These are phyloP conservation scores for Sphaeramia orbicularis DNA, from an alignment of 2,797 vertebrate genomes.

Conservation along the genomic window DNA sequence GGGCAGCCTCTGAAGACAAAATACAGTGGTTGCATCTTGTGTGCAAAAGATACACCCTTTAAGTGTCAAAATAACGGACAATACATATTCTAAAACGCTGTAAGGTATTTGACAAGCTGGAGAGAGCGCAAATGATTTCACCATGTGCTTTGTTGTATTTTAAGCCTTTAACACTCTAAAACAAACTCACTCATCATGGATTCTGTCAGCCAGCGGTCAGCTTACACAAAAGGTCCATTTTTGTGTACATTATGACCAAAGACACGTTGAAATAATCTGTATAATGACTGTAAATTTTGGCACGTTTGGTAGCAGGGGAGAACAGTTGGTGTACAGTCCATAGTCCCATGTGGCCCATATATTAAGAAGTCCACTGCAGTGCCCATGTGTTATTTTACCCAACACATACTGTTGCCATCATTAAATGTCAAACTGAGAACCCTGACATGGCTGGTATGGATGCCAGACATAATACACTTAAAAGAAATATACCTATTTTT, in stretches of 20 bases:
- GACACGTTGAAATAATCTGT: slow-evolving; percentile 43
- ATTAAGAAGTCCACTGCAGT: slow-evolving; percentile 20
- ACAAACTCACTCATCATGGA: slow-evolving; percentile 5
- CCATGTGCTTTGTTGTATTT: slow-evolving; percentile 17
- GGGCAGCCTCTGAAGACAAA: background rate
- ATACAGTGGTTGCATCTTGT: background rate
- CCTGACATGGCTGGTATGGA: slow-evolving; percentile 25
- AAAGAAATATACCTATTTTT: slow-evolving; percentile 19
- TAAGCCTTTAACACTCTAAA: slow-evolving; percentile 8
- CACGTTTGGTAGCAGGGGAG: slow-evolving; percentile 17
- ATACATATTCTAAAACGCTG: background rate
- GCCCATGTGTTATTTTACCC: slow-evolving; percentile 44
- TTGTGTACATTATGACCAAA: slow-evolving; percentile 30
- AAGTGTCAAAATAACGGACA: background rate
- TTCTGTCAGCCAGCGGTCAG: slow-evolving; percentile 10
- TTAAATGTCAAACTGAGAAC: slow-evolving; percentile 43
- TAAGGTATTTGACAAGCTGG: background rate
- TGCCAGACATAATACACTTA: slow-evolving; percentile 26
- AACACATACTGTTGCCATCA: slow-evolving; percentile 35
- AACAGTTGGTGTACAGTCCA: slow-evolving; percentile 46
- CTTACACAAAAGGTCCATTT: slow-evolving; percentile 39
- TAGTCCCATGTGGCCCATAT: slow-evolving; percentile 44
- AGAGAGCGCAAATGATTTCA: slow-evolving; percentile 12
- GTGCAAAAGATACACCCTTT: background rate
- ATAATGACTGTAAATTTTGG: slow-evolving; percentile 51